A percentile compares a stretch with the other conserved stretches of the same genome.
Conservation (phyloP, 2,888 invertebrate species). For the Neoascia interrupta region DNA sequence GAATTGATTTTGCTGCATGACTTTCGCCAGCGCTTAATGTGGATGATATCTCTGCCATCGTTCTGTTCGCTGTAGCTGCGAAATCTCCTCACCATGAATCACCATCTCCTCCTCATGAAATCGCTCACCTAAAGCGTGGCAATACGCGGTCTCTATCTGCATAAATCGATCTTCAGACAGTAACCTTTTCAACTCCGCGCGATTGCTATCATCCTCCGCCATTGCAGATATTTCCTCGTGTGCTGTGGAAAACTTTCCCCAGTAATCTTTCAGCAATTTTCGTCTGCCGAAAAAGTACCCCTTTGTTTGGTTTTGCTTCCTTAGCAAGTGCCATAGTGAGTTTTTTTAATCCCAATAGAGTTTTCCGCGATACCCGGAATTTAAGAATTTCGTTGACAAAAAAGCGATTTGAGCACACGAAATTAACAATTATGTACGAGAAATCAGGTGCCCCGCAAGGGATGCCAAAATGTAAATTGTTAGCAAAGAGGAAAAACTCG, state of each 20-base stretch:
- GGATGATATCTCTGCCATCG: not conserved
- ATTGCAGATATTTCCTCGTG: slow-evolving; percentile 1
- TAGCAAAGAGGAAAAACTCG: too few relatives aligned
- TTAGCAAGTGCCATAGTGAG: too few relatives aligned
- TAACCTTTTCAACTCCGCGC: not conserved
- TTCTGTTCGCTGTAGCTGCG: not conserved
- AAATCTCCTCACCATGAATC: too few relatives aligned
- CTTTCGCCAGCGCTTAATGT: not conserved
- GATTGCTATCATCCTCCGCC: not conserved
- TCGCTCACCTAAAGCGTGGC: slow-evolving; percentile 5
- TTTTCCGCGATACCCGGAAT: too few relatives aligned
- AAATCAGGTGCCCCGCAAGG: too few relatives aligned
- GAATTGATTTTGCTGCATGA: not conserved
- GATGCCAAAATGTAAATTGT: too few relatives aligned
- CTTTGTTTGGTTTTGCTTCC: too few relatives aligned
- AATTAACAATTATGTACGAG: too few relatives aligned
- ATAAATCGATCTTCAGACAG: not conserved
- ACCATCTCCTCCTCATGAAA: too few relatives aligned
- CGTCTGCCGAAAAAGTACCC: not conserved
- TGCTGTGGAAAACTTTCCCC: not conserved
- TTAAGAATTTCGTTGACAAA: too few relatives aligned
- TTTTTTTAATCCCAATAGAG: too few relatives aligned
- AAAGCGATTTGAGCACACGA: too few relatives aligned
- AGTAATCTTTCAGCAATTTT: slow-evolving; percentile 17
- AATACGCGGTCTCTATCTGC: slow-evolving; percentile 12